Evolutionary conservation across 2,797 vertebrate genomes (phyloP).

Genomic region (Diplodus sargus): DNA sequence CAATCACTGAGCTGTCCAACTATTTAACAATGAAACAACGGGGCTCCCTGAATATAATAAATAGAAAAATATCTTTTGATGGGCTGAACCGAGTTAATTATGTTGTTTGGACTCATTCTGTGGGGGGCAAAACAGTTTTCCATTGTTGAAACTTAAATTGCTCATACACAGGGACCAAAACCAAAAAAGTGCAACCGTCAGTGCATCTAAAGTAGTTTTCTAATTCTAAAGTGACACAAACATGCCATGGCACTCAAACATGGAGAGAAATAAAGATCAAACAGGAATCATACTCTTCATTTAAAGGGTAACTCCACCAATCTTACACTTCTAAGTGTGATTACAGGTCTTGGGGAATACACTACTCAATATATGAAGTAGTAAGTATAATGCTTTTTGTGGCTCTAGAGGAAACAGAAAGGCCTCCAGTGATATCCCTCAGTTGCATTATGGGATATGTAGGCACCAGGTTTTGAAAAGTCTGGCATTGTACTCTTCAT

Average conservation of each 20-base stretch:
- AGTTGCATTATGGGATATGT: too few species aligned
- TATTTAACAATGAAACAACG: conserved; percentile 47
- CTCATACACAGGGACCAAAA: conserved; percentile 40
- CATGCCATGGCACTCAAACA: not conserved
- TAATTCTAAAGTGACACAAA: conserved; percentile 38
- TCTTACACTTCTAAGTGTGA: too few species aligned
- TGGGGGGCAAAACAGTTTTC: conserved; percentile 42
- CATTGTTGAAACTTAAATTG: conserved; percentile 37
- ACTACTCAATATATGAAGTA: too few species aligned
- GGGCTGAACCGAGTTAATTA: conserved; percentile 59
- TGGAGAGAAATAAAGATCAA: conserved; percentile 12
- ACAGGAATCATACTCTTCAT: not conserved
- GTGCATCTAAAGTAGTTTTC: conserved; percentile 60
- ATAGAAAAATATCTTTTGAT: conserved; percentile 46
- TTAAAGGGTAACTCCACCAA: too few species aligned
- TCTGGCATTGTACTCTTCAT: too few species aligned
- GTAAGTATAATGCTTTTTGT: too few species aligned
- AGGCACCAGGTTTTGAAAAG: too few species aligned
- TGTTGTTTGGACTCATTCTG: conserved; percentile 51
- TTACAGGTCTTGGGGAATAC: too few species aligned
- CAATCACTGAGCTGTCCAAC: conserved; percentile 15
- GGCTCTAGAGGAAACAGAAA: too few species aligned
- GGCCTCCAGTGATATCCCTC: too few species aligned
- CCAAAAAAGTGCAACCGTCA: conserved; percentile 53
- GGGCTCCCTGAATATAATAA: conserved; percentile 22